phyloP scores from a whole-genome alignment of 1,140 invertebrate species.

The Matsumurasca onukii region DNA sequence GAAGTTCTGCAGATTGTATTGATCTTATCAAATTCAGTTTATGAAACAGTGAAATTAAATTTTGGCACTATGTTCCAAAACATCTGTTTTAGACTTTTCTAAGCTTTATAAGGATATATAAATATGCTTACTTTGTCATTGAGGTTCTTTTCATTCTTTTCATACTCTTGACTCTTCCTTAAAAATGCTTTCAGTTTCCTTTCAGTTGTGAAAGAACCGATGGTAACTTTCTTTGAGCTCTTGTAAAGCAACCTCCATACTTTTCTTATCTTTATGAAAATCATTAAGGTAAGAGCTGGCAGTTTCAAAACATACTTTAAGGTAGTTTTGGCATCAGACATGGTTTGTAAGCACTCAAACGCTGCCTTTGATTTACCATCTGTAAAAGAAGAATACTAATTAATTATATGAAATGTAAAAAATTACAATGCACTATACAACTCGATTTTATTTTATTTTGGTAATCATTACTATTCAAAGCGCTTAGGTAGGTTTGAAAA shows the following conservation, averaged over 20 bases:
- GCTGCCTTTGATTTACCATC: constrained; percentile 59
- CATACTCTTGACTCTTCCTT: background rate
- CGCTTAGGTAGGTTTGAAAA: too few species aligned
- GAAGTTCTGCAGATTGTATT: too few species aligned
- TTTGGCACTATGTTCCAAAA: too few species aligned
- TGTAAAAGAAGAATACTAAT: constrained; percentile 43
- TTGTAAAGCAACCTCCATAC: background rate
- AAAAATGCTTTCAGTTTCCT: background rate
- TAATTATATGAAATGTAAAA: constrained; percentile 26
- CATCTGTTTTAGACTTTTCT: too few species aligned
- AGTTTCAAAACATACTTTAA: constrained; percentile 54
- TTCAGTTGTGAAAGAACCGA: background rate
- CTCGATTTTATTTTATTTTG: background rate
- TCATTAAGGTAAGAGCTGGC: constrained; percentile 12
- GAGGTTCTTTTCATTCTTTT: background rate
- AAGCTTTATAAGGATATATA: too few species aligned
- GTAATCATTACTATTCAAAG: too few species aligned
- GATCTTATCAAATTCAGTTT: too few species aligned
- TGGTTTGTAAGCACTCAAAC: constrained; percentile 63
- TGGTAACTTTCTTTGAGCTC: constrained; percentile 21
- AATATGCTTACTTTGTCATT: constrained; percentile 15
- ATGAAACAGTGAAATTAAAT: too few species aligned
- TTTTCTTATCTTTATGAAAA: constrained; percentile 20
- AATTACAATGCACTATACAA: background rate
- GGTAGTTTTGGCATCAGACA: constrained; percentile 64